A percentile compares a stretch with the other conserved stretches of the same genome.
Evolutionary conservation across 2,113 vertebrate genomes (phyloP).

Genomic region (Rhinolophus ferrumequinum): DNA sequence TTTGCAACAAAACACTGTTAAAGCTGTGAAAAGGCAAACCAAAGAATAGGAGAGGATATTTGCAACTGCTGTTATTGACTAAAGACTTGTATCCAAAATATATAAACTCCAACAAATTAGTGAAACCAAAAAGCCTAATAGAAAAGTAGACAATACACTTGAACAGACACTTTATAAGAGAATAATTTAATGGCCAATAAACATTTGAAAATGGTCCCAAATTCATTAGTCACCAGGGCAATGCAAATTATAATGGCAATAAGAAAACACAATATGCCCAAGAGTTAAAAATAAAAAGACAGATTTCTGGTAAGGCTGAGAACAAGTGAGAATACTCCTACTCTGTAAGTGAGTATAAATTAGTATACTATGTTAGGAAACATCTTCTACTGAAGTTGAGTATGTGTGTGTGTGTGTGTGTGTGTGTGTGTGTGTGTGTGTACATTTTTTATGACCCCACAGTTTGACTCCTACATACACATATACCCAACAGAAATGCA

Average conservation of each 20-base stretch:
- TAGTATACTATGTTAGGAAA: background rate
- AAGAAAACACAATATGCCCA: background rate
- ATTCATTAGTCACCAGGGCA: background rate
- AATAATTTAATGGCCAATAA: background rate
- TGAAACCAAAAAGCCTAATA: background rate
- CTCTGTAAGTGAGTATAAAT: background rate
- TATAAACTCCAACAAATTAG: background rate
- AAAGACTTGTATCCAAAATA: background rate
- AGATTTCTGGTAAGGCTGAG: background rate
- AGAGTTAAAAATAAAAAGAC: background rate
- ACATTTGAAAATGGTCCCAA: background rate
- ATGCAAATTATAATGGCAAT: background rate
- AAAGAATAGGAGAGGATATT: background rate
- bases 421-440: no score
- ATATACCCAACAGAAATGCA: background rate
- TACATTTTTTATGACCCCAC: background rate
- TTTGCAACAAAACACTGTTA: background rate
- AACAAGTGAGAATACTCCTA: background rate
- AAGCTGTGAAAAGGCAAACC: background rate
- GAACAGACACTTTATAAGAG: background rate
- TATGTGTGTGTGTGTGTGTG: background rate
- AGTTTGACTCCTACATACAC: background rate
- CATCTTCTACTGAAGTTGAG: background rate
- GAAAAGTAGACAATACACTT: background rate
- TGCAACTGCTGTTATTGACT: background rate